Evolutionary conservation across 2,888 invertebrate species (phyloP).

Genomic region (Acleris emargana): DNA sequence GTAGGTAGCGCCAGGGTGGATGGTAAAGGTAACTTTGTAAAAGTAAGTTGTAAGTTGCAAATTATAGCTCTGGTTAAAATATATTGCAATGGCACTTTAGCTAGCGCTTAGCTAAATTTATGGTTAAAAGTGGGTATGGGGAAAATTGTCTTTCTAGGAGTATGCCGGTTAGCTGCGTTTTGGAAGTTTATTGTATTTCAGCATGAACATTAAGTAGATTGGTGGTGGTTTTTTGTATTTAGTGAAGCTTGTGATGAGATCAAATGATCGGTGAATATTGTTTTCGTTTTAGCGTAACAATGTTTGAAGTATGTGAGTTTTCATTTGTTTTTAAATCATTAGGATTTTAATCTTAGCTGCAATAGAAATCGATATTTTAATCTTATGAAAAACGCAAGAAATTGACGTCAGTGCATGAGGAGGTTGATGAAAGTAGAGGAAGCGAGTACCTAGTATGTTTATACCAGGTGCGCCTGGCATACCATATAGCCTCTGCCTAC

Average conservation of each 20-base stretch:
- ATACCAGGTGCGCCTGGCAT: no score
- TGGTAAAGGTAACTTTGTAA: conserved; percentile 26
- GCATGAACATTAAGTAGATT: conserved; percentile 28
- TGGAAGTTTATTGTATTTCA: conserved; percentile 31
- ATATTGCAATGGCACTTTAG: conserved; percentile 34
- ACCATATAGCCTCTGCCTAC: no score
- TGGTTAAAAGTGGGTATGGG: conserved; percentile 31
- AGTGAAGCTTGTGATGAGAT: background rate
- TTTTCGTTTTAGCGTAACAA: no score
- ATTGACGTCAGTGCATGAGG: no score
- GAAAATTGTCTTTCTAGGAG: conserved; percentile 33
- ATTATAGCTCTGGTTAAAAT: conserved; percentile 36
- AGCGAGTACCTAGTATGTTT: no score
- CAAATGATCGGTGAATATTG: no score
- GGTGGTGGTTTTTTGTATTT: conserved; percentile 11
- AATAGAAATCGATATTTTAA: no score
- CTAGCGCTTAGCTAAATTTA: conserved; percentile 35
- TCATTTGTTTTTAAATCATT: no score
- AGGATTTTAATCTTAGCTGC: no score
- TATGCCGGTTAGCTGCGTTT: conserved; percentile 22
- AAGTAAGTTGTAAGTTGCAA: conserved; percentile 35
- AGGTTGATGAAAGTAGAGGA: no score
- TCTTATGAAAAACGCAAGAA: no score
- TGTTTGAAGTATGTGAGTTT: no score
- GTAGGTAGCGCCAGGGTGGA: background rate